Conservation (phyloP, 2,888 invertebrate species). For the Branchipolynoe longqiensis region DNA sequence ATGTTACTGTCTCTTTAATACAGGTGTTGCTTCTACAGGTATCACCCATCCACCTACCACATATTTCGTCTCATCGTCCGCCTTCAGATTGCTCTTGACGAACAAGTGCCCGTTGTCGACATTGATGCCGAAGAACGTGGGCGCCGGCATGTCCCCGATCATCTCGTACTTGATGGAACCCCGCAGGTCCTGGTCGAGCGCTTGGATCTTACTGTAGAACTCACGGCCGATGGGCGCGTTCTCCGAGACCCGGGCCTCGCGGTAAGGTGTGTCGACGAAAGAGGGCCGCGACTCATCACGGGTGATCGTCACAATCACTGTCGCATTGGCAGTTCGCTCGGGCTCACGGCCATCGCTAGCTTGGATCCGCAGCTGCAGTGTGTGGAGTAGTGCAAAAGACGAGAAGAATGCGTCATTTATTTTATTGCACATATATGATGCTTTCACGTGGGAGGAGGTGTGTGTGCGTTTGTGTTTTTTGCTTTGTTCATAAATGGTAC, state of each 20-base stretch:
- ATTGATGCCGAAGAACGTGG: slow-evolving; percentile 73
- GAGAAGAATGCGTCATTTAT: too few relatives aligned
- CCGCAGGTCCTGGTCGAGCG: slow-evolving; percentile 73
- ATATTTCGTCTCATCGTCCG: slow-evolving; percentile 67
- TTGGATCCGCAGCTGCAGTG: slow-evolving; percentile 61
- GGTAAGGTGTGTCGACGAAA: slow-evolving; percentile 65
- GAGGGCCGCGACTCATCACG: slow-evolving; percentile 66
- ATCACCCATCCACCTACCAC: slow-evolving; percentile 70
- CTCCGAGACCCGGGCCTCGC: slow-evolving; percentile 66
- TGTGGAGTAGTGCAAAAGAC: not conserved
- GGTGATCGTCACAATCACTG: slow-evolving; percentile 71
- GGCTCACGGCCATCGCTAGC: slow-evolving; percentile 65
- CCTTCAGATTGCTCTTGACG: slow-evolving; percentile 64
- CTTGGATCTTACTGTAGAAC: slow-evolving; percentile 70
- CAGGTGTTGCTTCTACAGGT: too few relatives aligned
- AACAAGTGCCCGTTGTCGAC: slow-evolving; percentile 64
- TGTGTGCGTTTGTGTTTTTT: too few relatives aligned
- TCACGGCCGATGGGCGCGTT: slow-evolving; percentile 63
- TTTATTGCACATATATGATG: too few relatives aligned
- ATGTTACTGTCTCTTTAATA: too few relatives aligned
- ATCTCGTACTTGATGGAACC: slow-evolving; percentile 72
- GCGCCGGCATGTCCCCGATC: slow-evolving; percentile 73
- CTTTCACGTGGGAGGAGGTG: too few relatives aligned
- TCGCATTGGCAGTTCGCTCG: slow-evolving; percentile 68
- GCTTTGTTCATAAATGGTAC: too few relatives aligned